A percentile compares a stretch with the other conserved stretches of the same genome.
Conservation (phyloP, 92 coral and sea anemone species). For the Porites cylindrica region DNA sequence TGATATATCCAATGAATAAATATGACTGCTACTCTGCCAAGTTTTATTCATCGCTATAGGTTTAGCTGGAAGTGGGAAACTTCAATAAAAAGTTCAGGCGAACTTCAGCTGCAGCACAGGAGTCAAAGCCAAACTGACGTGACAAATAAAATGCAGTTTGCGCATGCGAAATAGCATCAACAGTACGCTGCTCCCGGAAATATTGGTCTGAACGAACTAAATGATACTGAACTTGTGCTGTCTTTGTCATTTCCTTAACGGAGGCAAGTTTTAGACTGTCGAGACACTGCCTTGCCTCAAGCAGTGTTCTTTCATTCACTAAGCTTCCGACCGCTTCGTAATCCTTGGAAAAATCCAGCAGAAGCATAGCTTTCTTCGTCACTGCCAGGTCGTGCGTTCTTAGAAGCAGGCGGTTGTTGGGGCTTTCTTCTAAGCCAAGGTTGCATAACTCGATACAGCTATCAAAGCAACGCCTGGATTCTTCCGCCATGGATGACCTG, state of each 20-base stretch:
- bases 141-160: conserved; percentile 66
- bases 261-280: conserved; percentile 26
- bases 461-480: conserved; percentile 52
- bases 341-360: conserved; percentile 43
- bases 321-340: not conserved
- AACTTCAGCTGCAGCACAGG: not conserved
- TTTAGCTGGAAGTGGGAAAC: not conserved
- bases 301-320: conserved; percentile 39
- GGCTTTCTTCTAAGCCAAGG: conserved; percentile 9
- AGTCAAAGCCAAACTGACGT: conserved; percentile 36
- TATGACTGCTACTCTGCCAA: no score
- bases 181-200: conserved; percentile 34
- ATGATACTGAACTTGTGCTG: conserved; percentile 44
- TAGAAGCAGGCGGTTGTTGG: conserved; percentile 17
- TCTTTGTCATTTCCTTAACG: conserved; percentile 27
- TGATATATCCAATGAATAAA: no score
- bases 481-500: not conserved
- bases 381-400: conserved; percentile 56
- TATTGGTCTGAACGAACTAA: conserved; percentile 65
- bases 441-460: conserved; percentile 55
- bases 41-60: not conserved
- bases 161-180: conserved; percentile 47
- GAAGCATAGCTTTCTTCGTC: conserved; percentile 60
- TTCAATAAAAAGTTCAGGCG: not conserved
- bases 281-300: conserved; percentile 65